phyloP scores from a whole-genome alignment of 2,888 invertebrate species.

The Alsophila aescularia region DNA sequence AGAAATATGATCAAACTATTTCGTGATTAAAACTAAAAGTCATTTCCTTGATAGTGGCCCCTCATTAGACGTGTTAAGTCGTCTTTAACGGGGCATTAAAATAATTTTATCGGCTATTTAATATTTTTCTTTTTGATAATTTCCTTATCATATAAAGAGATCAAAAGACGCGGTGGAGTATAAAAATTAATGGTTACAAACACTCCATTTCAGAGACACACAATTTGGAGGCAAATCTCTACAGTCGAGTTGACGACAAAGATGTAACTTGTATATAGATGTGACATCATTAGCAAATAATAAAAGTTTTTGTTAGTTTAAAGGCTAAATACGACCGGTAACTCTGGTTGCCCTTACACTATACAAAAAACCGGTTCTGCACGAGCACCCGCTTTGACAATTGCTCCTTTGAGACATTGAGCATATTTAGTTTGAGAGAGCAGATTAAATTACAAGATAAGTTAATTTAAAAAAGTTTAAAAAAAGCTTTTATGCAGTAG shows the following conservation, averaged over 20 bases:
- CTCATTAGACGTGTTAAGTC: constrained; percentile 46
- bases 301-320: too few species aligned
- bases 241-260: constrained; percentile 40
- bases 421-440: too few species aligned
- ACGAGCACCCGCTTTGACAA: too few species aligned
- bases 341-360: too few species aligned
- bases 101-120: constrained; percentile 38
- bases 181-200: constrained; percentile 76
- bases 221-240: constrained; percentile 63
- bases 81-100: constrained; percentile 36
- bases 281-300: constrained; percentile 14
- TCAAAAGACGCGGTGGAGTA: constrained; percentile 62
- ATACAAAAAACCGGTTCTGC: too few species aligned
- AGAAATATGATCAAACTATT: constrained; percentile 35
- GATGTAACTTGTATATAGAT: constrained; percentile 27
- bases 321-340: too few species aligned
- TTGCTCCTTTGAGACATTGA: too few species aligned
- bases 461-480: too few species aligned
- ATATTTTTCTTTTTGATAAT: constrained; percentile 45
- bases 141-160: constrained; percentile 46
- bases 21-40: constrained; percentile 24
- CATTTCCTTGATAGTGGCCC: constrained; percentile 40
- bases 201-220: constrained; percentile 66
- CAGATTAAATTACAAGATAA: too few species aligned
- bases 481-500: too few species aligned